Conservation (phyloP, 1,140 invertebrate genomes). For the Stegodyphus dumicola region DNA sequence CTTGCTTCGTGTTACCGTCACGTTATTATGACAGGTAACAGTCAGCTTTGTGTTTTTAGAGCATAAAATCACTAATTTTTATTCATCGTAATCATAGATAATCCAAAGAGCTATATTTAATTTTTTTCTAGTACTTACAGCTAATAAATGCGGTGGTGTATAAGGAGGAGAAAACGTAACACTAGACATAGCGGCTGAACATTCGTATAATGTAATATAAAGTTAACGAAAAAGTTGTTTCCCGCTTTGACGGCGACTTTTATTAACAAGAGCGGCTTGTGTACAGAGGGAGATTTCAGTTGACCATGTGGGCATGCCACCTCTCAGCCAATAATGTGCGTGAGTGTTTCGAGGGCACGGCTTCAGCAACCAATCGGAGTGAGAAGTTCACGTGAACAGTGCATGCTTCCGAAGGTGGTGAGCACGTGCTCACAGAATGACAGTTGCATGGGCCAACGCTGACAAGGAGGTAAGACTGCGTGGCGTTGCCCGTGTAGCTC, state of each 20-base stretch:
- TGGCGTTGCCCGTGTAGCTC: conserved; percentile 37
- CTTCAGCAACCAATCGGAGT: conserved; percentile 25
- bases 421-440: conserved; percentile 55
- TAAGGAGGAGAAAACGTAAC: conserved; percentile 48
- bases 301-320: conserved; percentile 52
- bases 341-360: conserved; percentile 54
- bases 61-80: not conserved
- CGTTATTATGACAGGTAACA: not conserved
- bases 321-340: conserved; percentile 1
- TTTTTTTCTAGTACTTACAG: conserved; percentile 52
- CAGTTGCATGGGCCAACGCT: conserved; percentile 47
- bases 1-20: conserved; percentile 8
- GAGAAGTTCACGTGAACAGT: conserved; percentile 46
- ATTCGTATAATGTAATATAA: conserved; percentile 36
- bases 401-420: conserved; percentile 26
- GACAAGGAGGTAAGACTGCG: conserved; percentile 46
- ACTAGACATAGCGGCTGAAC: conserved; percentile 37
- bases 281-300: conserved; percentile 42
- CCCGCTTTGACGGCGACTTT: conserved; percentile 47
- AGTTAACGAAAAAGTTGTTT: conserved; percentile 56
- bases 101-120: not conserved
- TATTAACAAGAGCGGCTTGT: conserved; percentile 36
- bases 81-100: not conserved
- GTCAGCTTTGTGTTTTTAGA: not conserved
- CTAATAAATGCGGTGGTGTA: conserved; percentile 44